phyloP scores from a whole-genome alignment of 2,797 vertebrate genomes.

The Neosilurus hyrtlii region DNA sequence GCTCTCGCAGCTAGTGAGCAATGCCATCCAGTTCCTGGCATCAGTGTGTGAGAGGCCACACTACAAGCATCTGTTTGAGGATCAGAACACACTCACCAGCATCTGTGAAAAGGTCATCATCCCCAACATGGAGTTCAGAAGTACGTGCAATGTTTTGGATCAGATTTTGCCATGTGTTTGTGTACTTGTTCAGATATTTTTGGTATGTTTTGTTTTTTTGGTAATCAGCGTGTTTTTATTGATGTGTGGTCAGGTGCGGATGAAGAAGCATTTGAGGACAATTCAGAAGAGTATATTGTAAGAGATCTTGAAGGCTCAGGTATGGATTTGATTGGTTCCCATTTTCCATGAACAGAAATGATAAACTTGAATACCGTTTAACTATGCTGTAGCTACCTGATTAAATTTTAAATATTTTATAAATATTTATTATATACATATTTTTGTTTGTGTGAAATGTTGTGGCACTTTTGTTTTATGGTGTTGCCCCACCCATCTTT shows the following conservation, averaged over 20 bases:
- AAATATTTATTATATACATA: neutral
- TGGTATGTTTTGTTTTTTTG: neutral
- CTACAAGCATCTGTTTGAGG: slow-evolving; percentile 97
- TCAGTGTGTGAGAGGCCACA: slow-evolving; percentile 97
- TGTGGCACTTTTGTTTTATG: neutral
- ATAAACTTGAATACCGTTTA: neutral
- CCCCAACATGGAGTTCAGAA: slow-evolving; percentile 99
- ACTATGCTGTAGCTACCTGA: neutral
- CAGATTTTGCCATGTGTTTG: neutral
- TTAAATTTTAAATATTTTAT: neutral
- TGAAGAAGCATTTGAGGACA: slow-evolving; percentile 99
- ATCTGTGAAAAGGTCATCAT: slow-evolving; percentile 99
- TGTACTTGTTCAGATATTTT: neutral
- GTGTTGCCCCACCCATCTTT: neutral
- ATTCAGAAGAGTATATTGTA: slow-evolving; percentile 97
- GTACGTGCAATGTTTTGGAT: slow-evolving; percentile 69
- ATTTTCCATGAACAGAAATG: neutral
- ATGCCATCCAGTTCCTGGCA: slow-evolving; percentile 98
- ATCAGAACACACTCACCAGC: slow-evolving; percentile 94
- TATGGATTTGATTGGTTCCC: slow-evolving; percentile 59
- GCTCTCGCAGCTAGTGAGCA: slow-evolving; percentile 87
- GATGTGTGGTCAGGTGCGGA: slow-evolving; percentile 82
- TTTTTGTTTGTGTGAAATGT: neutral
- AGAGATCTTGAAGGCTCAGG: slow-evolving; percentile 98
- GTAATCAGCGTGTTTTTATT: neutral